Evolutionary conservation across 2,888 invertebrate genomes (phyloP), one percentile per base, ranked within the genome.

Genomic region (Teleogryllus oceanicus): DNA sequence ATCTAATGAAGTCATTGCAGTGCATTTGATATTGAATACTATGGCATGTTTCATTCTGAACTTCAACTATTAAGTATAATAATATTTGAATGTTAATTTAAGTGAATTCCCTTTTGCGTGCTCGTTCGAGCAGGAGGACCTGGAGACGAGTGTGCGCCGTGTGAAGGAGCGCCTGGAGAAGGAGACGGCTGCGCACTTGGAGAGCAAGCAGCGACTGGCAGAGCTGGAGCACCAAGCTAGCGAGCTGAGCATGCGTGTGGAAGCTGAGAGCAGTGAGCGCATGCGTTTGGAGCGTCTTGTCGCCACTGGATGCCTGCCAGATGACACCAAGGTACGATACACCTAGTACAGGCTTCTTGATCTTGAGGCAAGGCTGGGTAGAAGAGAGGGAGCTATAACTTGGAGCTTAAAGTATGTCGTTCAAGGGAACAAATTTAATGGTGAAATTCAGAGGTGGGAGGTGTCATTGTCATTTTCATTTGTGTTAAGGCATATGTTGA

Each of bases 261-360:
- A 90, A 83, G 93, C 92, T 85, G 95, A 95, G 86, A 91, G 95
- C 84, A 91, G 92, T 24, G 96, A 97, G 86, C 89, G 96, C 80
- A 91, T 92, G 82, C 92, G 96, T 81, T 89, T 96, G 82, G 96
- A 97, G 86, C 92, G 94, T 84, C 90, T 96, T 84, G 94, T 96
- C 83, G 95, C 93, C 83, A 95, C 95, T 84, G 97, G 97, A 83
- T 96, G 95, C 88, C 92, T 97, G 85, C 96, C 97, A 11, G 97
- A 97, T 86, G 97, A 97, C 86, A 95, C 96, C 49, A 97, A 97
- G 90, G 94, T 88, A 81, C 85, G 8, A 8, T 37, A 8, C 37
- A 37, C 1, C 37, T 37, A 37, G 37, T 1, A 5, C 37, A 37
- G 37, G 37, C 8, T 8, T 37, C 37, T 8, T 8, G 37, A 5